These are phyloP conservation scores for Phasianus colchicus DNA, from an alignment of 2,113 vertebrate species.

Conservation along the genomic window DNA sequence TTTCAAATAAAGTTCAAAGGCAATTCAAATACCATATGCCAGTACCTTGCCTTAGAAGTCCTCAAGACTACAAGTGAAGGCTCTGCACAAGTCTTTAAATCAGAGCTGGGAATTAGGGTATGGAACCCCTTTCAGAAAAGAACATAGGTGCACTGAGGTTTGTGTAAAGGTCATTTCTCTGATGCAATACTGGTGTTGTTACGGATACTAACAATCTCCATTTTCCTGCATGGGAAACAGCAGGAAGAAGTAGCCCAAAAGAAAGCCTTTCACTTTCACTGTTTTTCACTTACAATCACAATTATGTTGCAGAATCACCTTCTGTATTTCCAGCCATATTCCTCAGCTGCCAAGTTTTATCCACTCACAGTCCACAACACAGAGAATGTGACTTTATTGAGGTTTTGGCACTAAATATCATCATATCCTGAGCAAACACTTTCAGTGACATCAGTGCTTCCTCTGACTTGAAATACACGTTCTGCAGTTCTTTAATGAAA, in stretches of 20 bases:
- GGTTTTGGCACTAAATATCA: neutral
- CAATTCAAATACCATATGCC: neutral
- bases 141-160: neutral
- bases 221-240: neutral
- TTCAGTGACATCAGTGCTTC: neutral
- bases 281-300: neutral
- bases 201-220: rapidly evolving
- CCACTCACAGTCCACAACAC: neutral
- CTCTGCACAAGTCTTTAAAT: neutral
- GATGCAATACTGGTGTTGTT: neutral
- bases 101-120: neutral
- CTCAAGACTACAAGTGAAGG: neutral
- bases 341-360: neutral
- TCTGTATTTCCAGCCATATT: neutral
- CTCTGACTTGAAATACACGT: rapidly evolving
- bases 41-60: neutral
- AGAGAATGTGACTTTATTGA: neutral
- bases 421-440: neutral
- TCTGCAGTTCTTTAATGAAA: neutral
- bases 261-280: neutral
- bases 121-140: neutral
- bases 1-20: neutral
- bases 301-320: neutral
- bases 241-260: rapidly evolving
- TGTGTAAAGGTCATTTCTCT: neutral